Conservation (phyloP, 2,888 invertebrate species). For the Mechanitis messenoides region DNA sequence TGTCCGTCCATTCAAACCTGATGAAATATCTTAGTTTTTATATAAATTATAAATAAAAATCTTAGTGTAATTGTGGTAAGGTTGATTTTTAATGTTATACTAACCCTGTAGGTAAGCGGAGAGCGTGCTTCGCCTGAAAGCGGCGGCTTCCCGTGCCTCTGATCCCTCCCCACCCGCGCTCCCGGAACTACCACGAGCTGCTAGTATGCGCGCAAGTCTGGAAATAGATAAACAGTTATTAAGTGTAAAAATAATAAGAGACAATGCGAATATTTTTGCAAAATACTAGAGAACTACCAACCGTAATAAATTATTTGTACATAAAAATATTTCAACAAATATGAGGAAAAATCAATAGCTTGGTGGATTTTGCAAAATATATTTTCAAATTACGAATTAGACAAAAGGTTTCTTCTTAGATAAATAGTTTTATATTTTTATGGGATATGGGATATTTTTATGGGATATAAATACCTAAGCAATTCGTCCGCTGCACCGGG, state of each 20-base stretch:
- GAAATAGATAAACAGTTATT: neutral
- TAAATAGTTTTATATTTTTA: neutral
- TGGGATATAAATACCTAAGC: constrained; percentile 76
- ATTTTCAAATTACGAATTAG: too few relatives aligned
- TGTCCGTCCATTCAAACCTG: constrained; percentile 90
- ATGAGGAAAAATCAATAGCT: too few relatives aligned
- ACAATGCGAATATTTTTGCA: neutral
- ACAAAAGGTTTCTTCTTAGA: too few relatives aligned
- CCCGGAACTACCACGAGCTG: constrained; percentile 82
- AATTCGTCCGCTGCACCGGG: constrained; percentile 93
- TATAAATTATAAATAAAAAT: too few relatives aligned
- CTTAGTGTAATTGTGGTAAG: too few relatives aligned
- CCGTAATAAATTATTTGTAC: too few relatives aligned
- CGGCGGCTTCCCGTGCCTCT: constrained; percentile 85
- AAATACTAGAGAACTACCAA: too few relatives aligned
- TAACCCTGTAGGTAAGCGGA: constrained; percentile 88
- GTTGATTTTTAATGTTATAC: neutral
- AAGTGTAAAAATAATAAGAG: neutral
- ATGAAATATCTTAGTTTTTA: constrained; percentile 9
- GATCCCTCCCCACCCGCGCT: constrained; percentile 71
- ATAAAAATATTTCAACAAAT: too few relatives aligned
- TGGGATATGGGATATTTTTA: neutral
- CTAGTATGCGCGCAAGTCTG: constrained; percentile 89
- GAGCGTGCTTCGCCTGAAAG: constrained; percentile 89
- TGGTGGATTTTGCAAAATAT: too few relatives aligned